Percentiles rank a stretch among this genome's conserved stretches.
Evolutionary conservation across 1,140 invertebrate species (phyloP).

Genomic region (Anoplolepis gracilipes): DNA sequence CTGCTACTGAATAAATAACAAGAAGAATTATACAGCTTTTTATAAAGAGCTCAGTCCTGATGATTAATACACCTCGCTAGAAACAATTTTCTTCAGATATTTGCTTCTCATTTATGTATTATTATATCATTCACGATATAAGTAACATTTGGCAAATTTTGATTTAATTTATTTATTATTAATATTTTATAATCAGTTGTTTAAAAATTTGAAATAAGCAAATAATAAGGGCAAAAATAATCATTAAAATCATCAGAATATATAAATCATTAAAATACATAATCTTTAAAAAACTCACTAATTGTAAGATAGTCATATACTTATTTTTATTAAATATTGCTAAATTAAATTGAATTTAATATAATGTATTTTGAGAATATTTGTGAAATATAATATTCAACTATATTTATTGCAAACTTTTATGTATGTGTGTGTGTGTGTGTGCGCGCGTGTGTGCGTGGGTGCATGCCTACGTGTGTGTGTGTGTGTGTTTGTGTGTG

Average conservation of each 20-base stretch:
- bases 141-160: slow-evolving; percentile 1
- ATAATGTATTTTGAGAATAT: background rate
- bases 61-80: background rate
- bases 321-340: background rate
- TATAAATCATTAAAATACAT: too few relatives aligned
- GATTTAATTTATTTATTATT: slow-evolving; percentile 5
- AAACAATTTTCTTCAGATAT: slow-evolving; percentile 10
- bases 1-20: slow-evolving; percentile 27
- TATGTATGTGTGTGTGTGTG: too few relatives aligned
- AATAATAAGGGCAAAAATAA: background rate
- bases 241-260: too few relatives aligned
- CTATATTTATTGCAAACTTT: too few relatives aligned
- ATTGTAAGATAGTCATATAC: too few relatives aligned
- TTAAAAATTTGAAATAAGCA: background rate
- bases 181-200: slow-evolving; percentile 1
- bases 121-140: background rate
- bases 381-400: background rate
- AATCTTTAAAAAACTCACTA: too few relatives aligned
- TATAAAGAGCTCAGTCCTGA: background rate
- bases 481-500: too few relatives aligned
- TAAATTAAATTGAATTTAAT: slow-evolving; percentile 7
- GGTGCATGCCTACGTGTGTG: too few relatives aligned
- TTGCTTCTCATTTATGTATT: background rate
- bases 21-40: background rate
- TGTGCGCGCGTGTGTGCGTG: too few relatives aligned